Conservation (phyloP, 2,888 invertebrate species). For the Drosophila rellima region DNA sequence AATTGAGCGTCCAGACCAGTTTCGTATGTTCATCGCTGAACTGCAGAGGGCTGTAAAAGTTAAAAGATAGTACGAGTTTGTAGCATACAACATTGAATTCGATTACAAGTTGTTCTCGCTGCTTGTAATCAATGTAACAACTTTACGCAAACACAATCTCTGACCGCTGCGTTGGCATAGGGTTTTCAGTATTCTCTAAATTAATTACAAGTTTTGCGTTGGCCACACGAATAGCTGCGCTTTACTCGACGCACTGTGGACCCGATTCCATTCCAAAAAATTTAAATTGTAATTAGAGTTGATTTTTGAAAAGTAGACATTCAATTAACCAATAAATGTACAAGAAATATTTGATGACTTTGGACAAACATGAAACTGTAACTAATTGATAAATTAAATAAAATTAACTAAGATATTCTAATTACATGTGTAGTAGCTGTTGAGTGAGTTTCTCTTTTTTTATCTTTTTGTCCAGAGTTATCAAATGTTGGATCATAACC, state of each 20-base stretch:
- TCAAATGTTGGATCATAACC: no score
- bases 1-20: slow-evolving; percentile 91
- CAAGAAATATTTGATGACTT: neutral
- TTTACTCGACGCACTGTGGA: neutral
- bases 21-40: slow-evolving; percentile 89
- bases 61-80: neutral
- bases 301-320: no score
- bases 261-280: neutral
- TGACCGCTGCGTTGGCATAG: neutral
- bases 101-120: slow-evolving; percentile 16
- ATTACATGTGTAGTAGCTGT: no score
- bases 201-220: slow-evolving; percentile 63
- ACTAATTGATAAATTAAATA: neutral
- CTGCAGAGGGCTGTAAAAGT: slow-evolving; percentile 75
- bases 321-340: no score
- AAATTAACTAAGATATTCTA: no score
- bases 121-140: slow-evolving; percentile 21
- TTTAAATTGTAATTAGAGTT: no score
- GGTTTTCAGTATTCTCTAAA: slow-evolving; percentile 40
- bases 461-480: no score
- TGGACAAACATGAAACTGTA: neutral
- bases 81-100: slow-evolving; percentile 7
- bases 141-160: slow-evolving; percentile 3
- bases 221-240: slow-evolving; percentile 40
- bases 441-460: no score